Evolutionary conservation across 2,888 invertebrate species (phyloP).

Genomic region (Drosophila atripex): DNA sequence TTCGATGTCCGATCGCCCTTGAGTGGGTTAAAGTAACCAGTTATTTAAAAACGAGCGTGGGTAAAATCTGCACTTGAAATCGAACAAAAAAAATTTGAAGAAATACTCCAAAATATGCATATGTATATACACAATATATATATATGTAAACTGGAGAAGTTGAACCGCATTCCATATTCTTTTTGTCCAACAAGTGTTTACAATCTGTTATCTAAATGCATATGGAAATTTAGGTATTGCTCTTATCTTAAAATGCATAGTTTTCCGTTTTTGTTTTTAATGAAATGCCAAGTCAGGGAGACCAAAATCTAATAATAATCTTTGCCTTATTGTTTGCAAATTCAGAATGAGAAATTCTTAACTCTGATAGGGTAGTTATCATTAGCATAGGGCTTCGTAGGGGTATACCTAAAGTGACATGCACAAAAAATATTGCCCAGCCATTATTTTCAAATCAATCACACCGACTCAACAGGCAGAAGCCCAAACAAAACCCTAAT

Average conservation of each 20-base stretch:
- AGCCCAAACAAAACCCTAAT: constrained; percentile 13
- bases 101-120: background rate
- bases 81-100: background rate
- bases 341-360: constrained; percentile 7
- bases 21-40: constrained; percentile 62
- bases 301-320: constrained; percentile 10
- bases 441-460: constrained; percentile 61
- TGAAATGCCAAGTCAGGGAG: constrained; percentile 12
- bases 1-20: constrained; percentile 43
- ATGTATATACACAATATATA: no score
- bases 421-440: background rate
- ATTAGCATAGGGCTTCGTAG: constrained; percentile 7
- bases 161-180: background rate
- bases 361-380: background rate
- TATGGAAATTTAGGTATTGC: constrained; percentile 15
- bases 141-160: background rate
- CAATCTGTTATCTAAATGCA: constrained; percentile 17
- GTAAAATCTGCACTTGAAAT: constrained; percentile 22
- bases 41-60: constrained; percentile 34
- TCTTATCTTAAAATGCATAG: constrained; percentile 34
- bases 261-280: constrained; percentile 17
- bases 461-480: constrained; percentile 27
- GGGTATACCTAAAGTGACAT: background rate
- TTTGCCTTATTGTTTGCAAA: constrained; percentile 37
- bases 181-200: constrained; percentile 21